These are phyloP conservation scores for Thalpophila matura DNA, from an alignment of 2,888 invertebrate genomes.

Conservation along the genomic window DNA sequence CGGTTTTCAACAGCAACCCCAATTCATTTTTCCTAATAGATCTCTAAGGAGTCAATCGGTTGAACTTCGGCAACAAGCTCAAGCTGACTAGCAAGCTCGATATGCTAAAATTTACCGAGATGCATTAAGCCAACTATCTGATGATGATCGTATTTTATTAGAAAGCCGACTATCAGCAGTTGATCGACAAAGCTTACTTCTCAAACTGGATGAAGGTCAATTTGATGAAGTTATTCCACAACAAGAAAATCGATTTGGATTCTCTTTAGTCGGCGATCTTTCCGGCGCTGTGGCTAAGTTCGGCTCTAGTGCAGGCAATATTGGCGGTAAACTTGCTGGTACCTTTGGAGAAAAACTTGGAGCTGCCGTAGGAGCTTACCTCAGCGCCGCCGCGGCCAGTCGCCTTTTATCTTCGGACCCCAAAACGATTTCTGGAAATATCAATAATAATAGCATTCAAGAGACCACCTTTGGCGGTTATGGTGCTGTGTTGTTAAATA, in stretches of 20 bases:
- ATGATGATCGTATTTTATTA: constrained; percentile 16
- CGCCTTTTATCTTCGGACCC: too few relatives aligned
- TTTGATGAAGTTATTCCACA: neutral
- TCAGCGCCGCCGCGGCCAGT: constrained; percentile 29
- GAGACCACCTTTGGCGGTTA: too few relatives aligned
- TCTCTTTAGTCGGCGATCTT: neutral
- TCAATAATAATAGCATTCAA: too few relatives aligned
- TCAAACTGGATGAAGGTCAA: constrained; percentile 18
- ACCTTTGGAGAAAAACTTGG: constrained; percentile 29
- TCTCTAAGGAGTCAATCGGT: neutral
- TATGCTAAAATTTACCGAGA: constrained; percentile 24
- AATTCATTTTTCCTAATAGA: neutral
- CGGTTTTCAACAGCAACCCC: neutral
- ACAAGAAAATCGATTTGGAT: constrained; percentile 32
- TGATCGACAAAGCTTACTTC: constrained; percentile 21
- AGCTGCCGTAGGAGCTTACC: constrained; percentile 42
- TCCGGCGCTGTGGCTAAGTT: constrained; percentile 12
- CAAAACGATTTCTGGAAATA: too few relatives aligned
- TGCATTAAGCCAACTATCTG: constrained; percentile 24
- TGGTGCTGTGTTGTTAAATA: too few relatives aligned
- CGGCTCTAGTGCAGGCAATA: constrained; percentile 26
- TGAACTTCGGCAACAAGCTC: neutral
- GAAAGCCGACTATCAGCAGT: constrained; percentile 1
- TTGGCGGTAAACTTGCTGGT: constrained; percentile 37
- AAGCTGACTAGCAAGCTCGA: constrained; percentile 5